Conservation (phyloP, 2,113 vertebrate genomes). For the Nipponia nippon region DNA sequence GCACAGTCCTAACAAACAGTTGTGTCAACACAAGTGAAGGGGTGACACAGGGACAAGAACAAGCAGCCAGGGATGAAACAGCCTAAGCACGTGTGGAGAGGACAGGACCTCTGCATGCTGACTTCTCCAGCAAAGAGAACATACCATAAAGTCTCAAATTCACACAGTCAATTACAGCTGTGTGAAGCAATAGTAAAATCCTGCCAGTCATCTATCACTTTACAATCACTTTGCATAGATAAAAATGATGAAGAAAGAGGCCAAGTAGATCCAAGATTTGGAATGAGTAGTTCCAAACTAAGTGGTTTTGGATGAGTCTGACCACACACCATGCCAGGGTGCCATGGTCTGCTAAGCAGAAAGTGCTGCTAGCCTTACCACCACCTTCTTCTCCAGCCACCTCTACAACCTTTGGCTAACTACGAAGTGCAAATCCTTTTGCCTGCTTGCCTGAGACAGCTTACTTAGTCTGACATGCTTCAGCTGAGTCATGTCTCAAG, state of each 20-base stretch:
- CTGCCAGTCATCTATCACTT: background rate
- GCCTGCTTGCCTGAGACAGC: background rate
- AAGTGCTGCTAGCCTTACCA: background rate
- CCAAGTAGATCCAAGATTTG: background rate
- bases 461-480: background rate
- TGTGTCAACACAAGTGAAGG: constrained; percentile 8
- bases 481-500: background rate
- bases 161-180: background rate
- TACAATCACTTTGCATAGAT: background rate
- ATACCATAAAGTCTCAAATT: background rate
- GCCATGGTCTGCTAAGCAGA: background rate
- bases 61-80: background rate
- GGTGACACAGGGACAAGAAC: constrained; percentile 16
- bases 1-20: background rate
- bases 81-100: background rate
- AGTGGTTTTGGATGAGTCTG: background rate
- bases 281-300: background rate
- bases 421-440: background rate
- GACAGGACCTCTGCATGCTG: background rate
- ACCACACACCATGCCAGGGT: background rate
- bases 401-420: background rate
- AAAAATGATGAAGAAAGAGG: background rate
- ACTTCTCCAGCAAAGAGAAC: background rate
- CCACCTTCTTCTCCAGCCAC: background rate
- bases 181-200: background rate